Evolutionary conservation across 2,888 invertebrate genomes (phyloP), one percentile per base, ranked within the genome.

Genomic region (Rhagonycha lutea): DNA sequence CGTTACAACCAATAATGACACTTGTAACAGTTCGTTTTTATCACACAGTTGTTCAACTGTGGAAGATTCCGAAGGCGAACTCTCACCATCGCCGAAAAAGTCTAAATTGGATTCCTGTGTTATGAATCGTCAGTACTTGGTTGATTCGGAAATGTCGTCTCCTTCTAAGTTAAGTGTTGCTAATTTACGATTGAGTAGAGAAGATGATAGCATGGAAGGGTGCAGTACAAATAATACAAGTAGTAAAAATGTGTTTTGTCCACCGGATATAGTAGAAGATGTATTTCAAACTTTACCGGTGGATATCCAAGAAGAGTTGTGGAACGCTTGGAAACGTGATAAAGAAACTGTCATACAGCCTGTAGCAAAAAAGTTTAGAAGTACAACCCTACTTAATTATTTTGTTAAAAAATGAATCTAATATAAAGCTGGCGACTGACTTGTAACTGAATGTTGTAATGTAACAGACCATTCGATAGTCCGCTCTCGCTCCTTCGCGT

Each of bases 71-170:
- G 93, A 93, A 85, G 91, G 89, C 12, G 94, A 94, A 87, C 89
- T 92, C 3, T 94, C 94, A 84, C 94, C 94, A 0, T 92, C 93
- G 4, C 93, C 94, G n/a, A 94, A 95, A 86, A 94, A 94, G 85
- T 91, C 91, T 67, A 89, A 88, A 81, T 82, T 88, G 8, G 89
- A 88, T 32, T 73, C 90, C 28, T 87, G 91, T 77, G 86, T 90
- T n/a, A 88, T 87, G 23, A 90, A 90, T 73, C 87, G 90, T 62
- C 87, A 89, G 69, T 86, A 87, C 32, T 83, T 89, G 68, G 84
- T 86, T n/a, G 80, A 84, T 8, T 84, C 88, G 14, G 90, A 90
- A 76, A 91, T 91, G 77, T 91, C 92, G 62, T 93, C 93, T 12
- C 93, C 93, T 1, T 93, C 92, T 83, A 93, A 93, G 83, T 86